Percentiles rank a stretch among this genome's conserved stretches.
These are phyloP conservation scores for Platycheirus albimanus DNA, from an alignment of 2,888 invertebrate species.

Conservation along the genomic window DNA sequence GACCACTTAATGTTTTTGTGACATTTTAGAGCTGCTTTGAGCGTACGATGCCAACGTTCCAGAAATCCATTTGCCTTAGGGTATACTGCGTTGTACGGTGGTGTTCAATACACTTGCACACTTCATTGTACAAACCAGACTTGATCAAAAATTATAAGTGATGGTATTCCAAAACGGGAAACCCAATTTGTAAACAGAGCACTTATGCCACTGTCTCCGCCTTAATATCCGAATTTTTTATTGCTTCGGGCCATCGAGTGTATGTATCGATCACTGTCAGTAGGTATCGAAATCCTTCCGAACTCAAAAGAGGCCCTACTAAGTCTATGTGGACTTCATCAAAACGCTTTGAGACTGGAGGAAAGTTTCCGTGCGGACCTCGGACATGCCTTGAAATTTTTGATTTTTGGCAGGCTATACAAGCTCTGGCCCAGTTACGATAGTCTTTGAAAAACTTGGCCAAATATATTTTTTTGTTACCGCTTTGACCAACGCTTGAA, in stretches of 20 bases:
- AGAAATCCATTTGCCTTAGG: no score
- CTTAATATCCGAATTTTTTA: conserved; percentile 27
- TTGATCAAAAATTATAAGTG: not conserved
- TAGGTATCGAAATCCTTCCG: conserved; percentile 12
- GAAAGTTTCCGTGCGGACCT: conserved; percentile 16
- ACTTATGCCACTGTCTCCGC: not conserved
- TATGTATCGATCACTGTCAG: conserved; percentile 54
- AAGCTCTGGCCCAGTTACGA: no score
- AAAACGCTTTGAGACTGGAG: conserved; percentile 33
- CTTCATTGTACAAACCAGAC: no score
- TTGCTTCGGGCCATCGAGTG: conserved; percentile 51
- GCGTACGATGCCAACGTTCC: no score
- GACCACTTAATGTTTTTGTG: not conserved
- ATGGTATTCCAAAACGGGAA: not conserved
- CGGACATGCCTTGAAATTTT: conserved; percentile 19
- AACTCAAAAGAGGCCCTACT: conserved; percentile 43
- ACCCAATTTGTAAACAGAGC: no score
- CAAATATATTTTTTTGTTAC: conserved; percentile 20
- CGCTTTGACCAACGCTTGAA: no score
- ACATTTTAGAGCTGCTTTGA: no score
- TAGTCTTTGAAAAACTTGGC: not conserved
- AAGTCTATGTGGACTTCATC: conserved; percentile 60
- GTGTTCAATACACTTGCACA: not conserved
- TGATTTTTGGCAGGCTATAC: conserved; percentile 16
- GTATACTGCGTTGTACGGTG: no score